These are phyloP conservation scores for Gandaritis pyraliata DNA, from an alignment of 2,888 invertebrate genomes.

Conservation along the genomic window DNA sequence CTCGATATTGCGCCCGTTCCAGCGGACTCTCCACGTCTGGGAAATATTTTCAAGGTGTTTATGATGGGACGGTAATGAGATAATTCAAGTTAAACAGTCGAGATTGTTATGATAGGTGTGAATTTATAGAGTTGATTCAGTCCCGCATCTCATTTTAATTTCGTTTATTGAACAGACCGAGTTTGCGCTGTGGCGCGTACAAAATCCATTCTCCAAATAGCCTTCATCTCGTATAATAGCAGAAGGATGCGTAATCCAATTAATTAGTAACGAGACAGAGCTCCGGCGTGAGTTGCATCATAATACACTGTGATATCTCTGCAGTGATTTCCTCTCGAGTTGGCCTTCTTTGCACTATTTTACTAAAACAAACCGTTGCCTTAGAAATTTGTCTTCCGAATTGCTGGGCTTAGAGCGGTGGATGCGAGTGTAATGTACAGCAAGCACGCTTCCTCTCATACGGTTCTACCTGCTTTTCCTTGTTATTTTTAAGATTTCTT, in stretches of 20 bases:
- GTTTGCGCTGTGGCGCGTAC: slow-evolving; percentile 65
- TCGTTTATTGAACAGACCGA: slow-evolving; percentile 57
- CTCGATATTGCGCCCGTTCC: slow-evolving; percentile 69
- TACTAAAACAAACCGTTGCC: slow-evolving; percentile 46
- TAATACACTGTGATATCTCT: slow-evolving; percentile 37
- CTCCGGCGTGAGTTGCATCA: slow-evolving; percentile 62
- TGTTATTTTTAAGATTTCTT: slow-evolving; percentile 36
- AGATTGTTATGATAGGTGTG: slow-evolving; percentile 42
- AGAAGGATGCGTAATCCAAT: slow-evolving; percentile 72
- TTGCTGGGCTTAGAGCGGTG: slow-evolving; percentile 47
- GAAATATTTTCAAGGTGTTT: slow-evolving; percentile 69
- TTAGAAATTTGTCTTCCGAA: slow-evolving; percentile 51
- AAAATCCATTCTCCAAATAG: slow-evolving; percentile 75
- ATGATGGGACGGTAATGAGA: slow-evolving; percentile 56
- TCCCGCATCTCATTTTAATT: slow-evolving; percentile 54
- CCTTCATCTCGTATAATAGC: slow-evolving; percentile 72
- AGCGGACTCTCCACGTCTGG: slow-evolving; percentile 64
- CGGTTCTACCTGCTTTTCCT: slow-evolving; percentile 35
- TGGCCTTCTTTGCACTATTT: slow-evolving; percentile 46
- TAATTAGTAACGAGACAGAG: slow-evolving; percentile 72
- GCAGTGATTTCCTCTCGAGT: slow-evolving; percentile 37
- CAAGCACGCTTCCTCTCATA: slow-evolving; percentile 38
- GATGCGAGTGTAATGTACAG: slow-evolving; percentile 42
- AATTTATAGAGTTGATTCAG: slow-evolving; percentile 25
- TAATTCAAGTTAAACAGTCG: slow-evolving; percentile 43